Conservation (phyloP, 2,797 vertebrate species). For the Australoheros facetus region DNA sequence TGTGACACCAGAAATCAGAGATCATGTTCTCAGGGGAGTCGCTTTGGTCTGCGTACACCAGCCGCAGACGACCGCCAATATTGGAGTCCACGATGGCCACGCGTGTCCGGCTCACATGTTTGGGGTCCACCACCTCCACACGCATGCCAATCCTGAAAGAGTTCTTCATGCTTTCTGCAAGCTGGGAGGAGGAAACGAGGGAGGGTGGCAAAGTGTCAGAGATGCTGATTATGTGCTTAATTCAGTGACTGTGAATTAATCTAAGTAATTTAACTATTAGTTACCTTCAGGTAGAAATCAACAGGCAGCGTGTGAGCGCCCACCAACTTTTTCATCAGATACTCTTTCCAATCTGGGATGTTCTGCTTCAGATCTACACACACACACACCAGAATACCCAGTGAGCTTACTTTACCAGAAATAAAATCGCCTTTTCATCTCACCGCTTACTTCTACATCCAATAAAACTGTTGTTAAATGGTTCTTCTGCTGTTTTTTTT, state of each 20-base stretch:
- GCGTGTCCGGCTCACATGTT: constrained; percentile 86
- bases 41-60: constrained; percentile 89
- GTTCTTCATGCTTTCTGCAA: constrained; percentile 89
- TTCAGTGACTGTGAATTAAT: background rate
- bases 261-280: too few relatives aligned
- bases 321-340: constrained; percentile 92
- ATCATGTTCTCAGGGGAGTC: constrained; percentile 80
- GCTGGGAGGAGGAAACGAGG: constrained; percentile 68
- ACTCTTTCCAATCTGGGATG: constrained; percentile 89
- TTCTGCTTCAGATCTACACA: constrained; percentile 71
- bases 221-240: background rate
- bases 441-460: too few relatives aligned
- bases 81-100: constrained; percentile 87
- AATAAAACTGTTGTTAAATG: too few relatives aligned
- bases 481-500: too few relatives aligned
- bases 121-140: constrained; percentile 93
- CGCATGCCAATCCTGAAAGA: constrained; percentile 87
- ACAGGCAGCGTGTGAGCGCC: constrained; percentile 92
- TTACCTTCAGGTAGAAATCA: constrained; percentile 94
- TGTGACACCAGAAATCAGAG: constrained; percentile 95
- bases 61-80: constrained; percentile 88
- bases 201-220: background rate
- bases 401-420: too few relatives aligned
- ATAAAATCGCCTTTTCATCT: too few relatives aligned
- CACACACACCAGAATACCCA: background rate